Evolutionary conservation across 2,113 vertebrate species (phyloP).

Genomic region (Nibea albiflora): DNA sequence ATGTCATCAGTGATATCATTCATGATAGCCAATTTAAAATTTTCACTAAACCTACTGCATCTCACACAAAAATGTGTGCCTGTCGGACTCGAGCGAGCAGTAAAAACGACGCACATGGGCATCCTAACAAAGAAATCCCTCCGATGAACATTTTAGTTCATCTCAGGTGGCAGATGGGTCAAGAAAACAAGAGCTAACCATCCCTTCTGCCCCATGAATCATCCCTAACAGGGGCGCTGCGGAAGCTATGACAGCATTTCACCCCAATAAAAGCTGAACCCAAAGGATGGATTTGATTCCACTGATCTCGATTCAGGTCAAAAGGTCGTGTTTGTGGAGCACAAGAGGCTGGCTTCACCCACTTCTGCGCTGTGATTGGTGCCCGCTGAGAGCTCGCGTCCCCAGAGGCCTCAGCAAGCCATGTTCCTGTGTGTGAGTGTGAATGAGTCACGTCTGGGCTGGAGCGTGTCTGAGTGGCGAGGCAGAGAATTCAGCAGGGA

Average conservation of each 20-base stretch:
- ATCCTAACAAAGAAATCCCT: constrained; percentile 31
- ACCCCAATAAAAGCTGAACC: constrained; percentile 60
- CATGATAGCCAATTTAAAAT: background rate
- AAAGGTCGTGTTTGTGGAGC: constrained; percentile 67
- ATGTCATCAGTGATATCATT: background rate
- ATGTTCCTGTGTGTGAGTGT: constrained; percentile 66
- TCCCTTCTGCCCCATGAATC: constrained; percentile 50
- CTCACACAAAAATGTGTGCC: background rate
- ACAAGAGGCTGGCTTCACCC: constrained; percentile 45
- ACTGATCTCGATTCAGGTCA: constrained; percentile 71
- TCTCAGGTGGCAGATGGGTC: constrained; percentile 56
- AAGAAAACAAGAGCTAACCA: constrained; percentile 34
- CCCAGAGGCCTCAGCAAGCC: constrained; percentile 60
- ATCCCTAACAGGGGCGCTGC: constrained; percentile 29
- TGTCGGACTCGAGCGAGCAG: constrained; percentile 4
- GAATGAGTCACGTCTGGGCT: constrained; percentile 80
- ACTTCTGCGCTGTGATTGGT: constrained; percentile 54
- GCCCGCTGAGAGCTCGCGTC: constrained; percentile 55
- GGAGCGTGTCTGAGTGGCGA: constrained; percentile 81
- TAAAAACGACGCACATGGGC: constrained; percentile 17
- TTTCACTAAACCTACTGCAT: background rate
- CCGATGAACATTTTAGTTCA: constrained; percentile 28
- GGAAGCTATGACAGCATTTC: constrained; percentile 63
- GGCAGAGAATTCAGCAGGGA: constrained; percentile 75
- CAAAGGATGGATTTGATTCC: constrained; percentile 54